Conservation (phyloP, 1,140 invertebrate species). For the Adelges cooleyi region DNA sequence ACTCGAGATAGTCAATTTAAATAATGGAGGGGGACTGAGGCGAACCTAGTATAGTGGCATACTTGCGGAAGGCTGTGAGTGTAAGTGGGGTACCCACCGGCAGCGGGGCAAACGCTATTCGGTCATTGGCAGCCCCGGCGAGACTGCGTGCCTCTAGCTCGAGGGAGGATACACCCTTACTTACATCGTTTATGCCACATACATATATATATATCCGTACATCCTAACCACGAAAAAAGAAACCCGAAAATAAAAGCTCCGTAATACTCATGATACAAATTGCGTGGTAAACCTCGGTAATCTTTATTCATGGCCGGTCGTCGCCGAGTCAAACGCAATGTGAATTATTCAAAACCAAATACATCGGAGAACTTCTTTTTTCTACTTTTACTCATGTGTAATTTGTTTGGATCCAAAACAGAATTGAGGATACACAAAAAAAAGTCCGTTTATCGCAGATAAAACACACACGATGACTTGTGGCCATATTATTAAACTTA, state of each 20-base stretch:
- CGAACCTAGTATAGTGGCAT: too few species aligned
- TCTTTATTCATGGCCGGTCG: constrained; percentile 12
- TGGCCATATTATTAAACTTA: too few species aligned
- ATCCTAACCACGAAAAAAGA: not conserved
- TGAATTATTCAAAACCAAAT: constrained; percentile 9
- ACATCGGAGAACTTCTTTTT: not conserved
- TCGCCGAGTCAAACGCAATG: not conserved
- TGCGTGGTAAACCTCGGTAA: constrained; percentile 1
- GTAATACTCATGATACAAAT: constrained; percentile 11
- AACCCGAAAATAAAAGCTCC: not conserved
- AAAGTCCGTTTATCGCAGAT: too few species aligned
- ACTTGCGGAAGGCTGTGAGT: not conserved
- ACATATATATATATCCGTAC: too few species aligned
- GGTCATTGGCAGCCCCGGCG: constrained; percentile 24
- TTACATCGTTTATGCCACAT: too few species aligned
- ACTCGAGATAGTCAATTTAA: too few species aligned
- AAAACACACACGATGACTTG: too few species aligned
- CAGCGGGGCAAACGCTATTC: constrained; percentile 13
- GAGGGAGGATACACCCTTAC: not conserved
- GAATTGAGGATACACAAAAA: too few species aligned
- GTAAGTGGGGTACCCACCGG: constrained; percentile 6
- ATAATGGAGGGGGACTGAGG: too few species aligned
- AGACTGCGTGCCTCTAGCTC: constrained; percentile 14
- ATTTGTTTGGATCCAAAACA: not conserved
- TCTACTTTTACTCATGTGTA: not conserved